Percentiles rank a stretch among this genome's conserved stretches.
phyloP scores from a whole-genome alignment of 1,140 invertebrate species.

The fruit fly (Drosophila melanogaster) region DNA sequence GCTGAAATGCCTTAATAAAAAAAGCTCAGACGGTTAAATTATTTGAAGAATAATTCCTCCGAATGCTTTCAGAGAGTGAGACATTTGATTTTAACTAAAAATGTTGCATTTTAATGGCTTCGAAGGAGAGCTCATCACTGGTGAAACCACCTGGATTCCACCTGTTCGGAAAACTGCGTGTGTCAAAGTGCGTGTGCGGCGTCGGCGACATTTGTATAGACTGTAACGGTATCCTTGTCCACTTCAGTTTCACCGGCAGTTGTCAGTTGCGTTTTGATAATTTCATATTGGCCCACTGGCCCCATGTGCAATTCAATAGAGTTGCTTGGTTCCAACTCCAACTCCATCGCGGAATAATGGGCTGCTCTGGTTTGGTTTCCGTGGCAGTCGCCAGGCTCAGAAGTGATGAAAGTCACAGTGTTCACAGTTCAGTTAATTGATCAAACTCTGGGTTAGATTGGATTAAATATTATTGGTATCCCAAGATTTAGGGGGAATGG shows the following conservation, averaged over 20 bases:
- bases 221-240: conserved; percentile 59
- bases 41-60: no score
- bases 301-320: conserved; percentile 56
- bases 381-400: conserved; percentile 2
- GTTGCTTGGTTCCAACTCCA: conserved; percentile 7
- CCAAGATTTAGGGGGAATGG: no score
- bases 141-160: conserved; percentile 30
- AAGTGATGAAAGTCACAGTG: conserved; percentile 9
- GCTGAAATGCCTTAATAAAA: no score
- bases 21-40: no score
- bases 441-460: not conserved
- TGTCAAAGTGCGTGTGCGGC: conserved; percentile 79
- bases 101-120: not conserved
- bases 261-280: conserved; percentile 77
- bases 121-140: conserved; percentile 3
- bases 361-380: conserved; percentile 5
- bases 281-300: conserved; percentile 70
- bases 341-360: conserved; percentile 18
- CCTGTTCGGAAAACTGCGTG: conserved; percentile 76
- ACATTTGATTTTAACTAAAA: not conserved
- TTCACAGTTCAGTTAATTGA: conserved; percentile 11
- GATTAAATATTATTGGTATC: not conserved
- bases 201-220: conserved; percentile 55
- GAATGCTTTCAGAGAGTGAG: no score
- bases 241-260: conserved; percentile 64